Base-by-base conservation (phyloP, 2,113 vertebrate species). In the Coreoperca whiteheadi region DNA sequence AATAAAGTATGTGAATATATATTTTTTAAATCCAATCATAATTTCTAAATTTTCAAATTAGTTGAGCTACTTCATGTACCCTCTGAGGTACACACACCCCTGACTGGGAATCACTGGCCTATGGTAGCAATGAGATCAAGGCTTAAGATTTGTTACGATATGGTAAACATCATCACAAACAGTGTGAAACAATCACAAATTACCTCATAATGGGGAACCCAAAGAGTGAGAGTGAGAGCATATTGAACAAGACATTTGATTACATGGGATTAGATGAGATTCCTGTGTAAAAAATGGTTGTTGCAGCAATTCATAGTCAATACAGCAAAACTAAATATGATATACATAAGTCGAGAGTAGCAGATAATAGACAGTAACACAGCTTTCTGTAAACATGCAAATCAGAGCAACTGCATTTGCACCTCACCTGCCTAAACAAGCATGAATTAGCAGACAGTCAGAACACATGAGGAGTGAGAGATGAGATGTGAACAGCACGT, bases 351-450 rank as follows among this genome's bases (percentile, higher is more conserved):
- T 76, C 48, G 16, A 32, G 23, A 78, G 51, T 28, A 32, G 37
- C 37, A 39, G 37, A 39, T 39, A 37, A 2, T 37, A 39, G 8
- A 8, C 37, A 15, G 6, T 21, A 63, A 14, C 65, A 23, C 28
- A 48, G 48, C 30, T 39, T 60, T 54, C 34, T 61, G 74, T 60
- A 59, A 77, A 79, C 74, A 92, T 93, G 91, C 80, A 92, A 93
- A 94, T 91, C 63, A 85, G 84, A 74, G 59, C 20, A 1, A 9
- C 56, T 8, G 53, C 79, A 89, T 94, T 93, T 90, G 90, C 92
- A 91, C 89, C 70, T 88, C 81, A 93, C 92, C 92, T 94, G 89
- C 89, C 79, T 87, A 79, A 88, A 94, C 89, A 87, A 93, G 87
- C 86, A 80, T 71, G 85, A 92, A 89, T 94, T 91, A 93, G 81